A percentile compares a stretch with the other conserved stretches of the same genome.
These are phyloP conservation scores for Colaptes auratus DNA, from an alignment of 2,113 vertebrate species.

Conservation along the genomic window DNA sequence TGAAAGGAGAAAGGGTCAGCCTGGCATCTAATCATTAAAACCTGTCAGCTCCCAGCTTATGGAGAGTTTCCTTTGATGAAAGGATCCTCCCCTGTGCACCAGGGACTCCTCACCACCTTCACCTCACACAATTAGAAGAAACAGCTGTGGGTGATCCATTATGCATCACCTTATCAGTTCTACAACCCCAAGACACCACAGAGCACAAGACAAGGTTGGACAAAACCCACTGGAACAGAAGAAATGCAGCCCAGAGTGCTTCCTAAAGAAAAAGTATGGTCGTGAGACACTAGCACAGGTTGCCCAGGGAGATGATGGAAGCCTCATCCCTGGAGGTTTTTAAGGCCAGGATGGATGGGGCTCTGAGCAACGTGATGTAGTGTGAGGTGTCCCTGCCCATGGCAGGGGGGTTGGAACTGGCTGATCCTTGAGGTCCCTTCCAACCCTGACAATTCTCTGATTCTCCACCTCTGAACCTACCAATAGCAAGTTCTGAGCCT, in stretches of 20 bases:
- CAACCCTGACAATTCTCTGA: no score
- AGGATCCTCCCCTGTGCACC: background rate
- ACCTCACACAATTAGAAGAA: background rate
- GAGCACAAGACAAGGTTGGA: background rate
- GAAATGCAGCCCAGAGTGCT: background rate
- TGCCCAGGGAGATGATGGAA: no score
- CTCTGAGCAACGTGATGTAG: no score
- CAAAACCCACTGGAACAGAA: background rate
- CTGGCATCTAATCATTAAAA: background rate
- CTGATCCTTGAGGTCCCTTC: no score
- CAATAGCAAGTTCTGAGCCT: accelerated
- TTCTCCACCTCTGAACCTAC: background rate
- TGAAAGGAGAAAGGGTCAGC: background rate
- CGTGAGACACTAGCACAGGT: no score
- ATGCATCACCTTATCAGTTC: accelerated
- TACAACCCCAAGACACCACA: background rate
- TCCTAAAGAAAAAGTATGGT: background rate
- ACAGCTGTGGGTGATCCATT: background rate
- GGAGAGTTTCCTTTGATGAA: background rate
- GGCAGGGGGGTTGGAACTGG: no score
- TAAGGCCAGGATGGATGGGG: no score
- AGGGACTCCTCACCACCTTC: background rate
- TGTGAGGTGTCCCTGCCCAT: no score
- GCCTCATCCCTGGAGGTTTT: no score
- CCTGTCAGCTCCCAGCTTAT: background rate